These are phyloP conservation scores for Apodemus agrarius DNA, from an alignment of 2,797 vertebrate species.

Conservation along the genomic window DNA sequence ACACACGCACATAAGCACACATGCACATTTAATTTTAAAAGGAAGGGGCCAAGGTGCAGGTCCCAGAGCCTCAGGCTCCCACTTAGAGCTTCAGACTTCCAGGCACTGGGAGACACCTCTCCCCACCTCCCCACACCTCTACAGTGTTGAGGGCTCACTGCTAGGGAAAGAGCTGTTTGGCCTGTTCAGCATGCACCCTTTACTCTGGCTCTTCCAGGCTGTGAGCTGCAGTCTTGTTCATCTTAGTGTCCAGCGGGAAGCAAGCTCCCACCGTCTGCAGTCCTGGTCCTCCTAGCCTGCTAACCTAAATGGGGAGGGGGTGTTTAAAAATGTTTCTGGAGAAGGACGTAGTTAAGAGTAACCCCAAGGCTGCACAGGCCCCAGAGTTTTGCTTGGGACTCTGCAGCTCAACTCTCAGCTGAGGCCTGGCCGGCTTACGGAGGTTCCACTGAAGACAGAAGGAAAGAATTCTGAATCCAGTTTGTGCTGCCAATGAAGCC, in stretches of 20 bases:
- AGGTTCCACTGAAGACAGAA: not conserved
- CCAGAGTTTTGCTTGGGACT: not conserved
- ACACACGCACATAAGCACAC: too few relatives aligned
- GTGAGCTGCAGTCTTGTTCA: not conserved
- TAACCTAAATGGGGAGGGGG: not conserved
- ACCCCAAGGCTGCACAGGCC: not conserved
- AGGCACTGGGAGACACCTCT: not conserved
- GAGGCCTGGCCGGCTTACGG: not conserved
- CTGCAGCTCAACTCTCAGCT: not conserved
- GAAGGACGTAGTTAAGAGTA: not conserved
- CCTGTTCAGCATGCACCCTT: not conserved
- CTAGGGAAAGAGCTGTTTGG: not conserved
- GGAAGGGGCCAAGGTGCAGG: not conserved
- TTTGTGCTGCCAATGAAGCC: slow-evolving; percentile 55
- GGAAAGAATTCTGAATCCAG: slow-evolving; percentile 42
- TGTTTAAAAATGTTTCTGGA: not conserved
- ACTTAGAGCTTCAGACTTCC: too few relatives aligned
- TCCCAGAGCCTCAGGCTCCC: not conserved
- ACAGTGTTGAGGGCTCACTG: not conserved
- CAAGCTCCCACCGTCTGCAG: not conserved
- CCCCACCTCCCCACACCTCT: not conserved
- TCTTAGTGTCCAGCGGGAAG: not conserved
- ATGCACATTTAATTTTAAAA: not conserved
- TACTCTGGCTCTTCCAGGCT: not conserved
- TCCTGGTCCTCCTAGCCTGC: not conserved